Evolutionary conservation across 2,888 invertebrate species (phyloP).

Genomic region (Leucophora obtusa): DNA sequence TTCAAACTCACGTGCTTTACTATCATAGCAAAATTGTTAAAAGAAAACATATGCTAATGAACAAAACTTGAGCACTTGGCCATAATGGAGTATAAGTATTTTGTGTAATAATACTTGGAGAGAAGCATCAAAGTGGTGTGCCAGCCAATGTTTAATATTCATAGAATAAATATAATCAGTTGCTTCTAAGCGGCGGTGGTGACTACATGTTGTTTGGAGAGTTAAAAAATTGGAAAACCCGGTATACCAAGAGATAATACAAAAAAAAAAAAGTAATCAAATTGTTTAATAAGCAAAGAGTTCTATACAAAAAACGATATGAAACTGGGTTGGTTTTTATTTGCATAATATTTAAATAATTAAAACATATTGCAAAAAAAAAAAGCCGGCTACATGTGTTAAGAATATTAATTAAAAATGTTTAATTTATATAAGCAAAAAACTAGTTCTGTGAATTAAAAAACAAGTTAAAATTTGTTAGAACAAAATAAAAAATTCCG

Average conservation of each 20-base stretch:
- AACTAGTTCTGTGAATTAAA: background rate
- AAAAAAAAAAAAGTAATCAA: constrained; percentile 43
- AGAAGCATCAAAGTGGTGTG: constrained; percentile 24
- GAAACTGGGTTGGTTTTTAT: constrained; percentile 22
- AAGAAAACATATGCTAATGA: background rate
- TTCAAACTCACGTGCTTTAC: background rate
- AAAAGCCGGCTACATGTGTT: constrained; percentile 33
- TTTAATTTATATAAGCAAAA: background rate
- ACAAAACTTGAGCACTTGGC: background rate
- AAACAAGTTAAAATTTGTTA: constrained; percentile 11
- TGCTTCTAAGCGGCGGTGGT: constrained; percentile 53
- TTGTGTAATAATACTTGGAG: constrained; percentile 4
- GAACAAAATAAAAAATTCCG: constrained; percentile 43
- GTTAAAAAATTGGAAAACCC: constrained; percentile 44
- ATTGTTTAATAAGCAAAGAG: constrained; percentile 6
- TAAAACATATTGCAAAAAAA: constrained; percentile 6
- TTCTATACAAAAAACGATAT: background rate
- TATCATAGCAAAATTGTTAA: background rate
- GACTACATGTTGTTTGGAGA: constrained; percentile 36
- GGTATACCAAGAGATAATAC: constrained; percentile 49
- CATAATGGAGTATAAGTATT: constrained; percentile 5
- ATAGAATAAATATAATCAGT: constrained; percentile 46
- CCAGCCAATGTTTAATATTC: constrained; percentile 10
- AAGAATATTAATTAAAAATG: constrained; percentile 1
- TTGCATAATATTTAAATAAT: constrained; percentile 17